Percentiles rank a stretch among this genome's conserved stretches.
Conservation (phyloP, 2,888 invertebrate species). For the Hedychridium roseum region DNA sequence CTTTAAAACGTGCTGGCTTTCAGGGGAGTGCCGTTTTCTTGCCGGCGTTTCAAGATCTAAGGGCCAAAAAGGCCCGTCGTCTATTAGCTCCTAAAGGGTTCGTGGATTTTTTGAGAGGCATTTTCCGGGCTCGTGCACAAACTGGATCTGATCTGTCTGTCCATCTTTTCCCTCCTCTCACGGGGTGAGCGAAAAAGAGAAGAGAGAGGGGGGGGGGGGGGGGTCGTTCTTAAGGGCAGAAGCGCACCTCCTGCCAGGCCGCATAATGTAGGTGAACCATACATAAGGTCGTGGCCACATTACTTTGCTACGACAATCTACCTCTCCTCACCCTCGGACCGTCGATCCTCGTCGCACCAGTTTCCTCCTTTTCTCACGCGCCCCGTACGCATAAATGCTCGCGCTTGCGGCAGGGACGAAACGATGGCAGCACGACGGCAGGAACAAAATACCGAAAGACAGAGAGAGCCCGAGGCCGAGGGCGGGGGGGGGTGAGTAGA, state of each 20-base stretch:
- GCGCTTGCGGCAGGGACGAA: slow-evolving; percentile 11
- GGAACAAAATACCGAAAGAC: slow-evolving; percentile 9
- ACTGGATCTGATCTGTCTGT: slow-evolving; percentile 42
- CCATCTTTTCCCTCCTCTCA: no score
- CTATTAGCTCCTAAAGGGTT: slow-evolving; percentile 53
- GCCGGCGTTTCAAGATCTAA: no score
- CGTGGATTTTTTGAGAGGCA: slow-evolving; percentile 33
- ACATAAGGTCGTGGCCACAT: slow-evolving; percentile 38
- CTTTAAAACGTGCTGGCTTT: no score
- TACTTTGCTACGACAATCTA: slow-evolving; percentile 40
- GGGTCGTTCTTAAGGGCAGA: no score
- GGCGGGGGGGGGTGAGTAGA: slow-evolving; percentile 16
- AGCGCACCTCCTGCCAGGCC: slow-evolving; percentile 25
- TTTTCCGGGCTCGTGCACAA: slow-evolving; percentile 60
- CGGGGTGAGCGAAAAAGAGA: no score
- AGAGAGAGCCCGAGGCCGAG: slow-evolving; percentile 16
- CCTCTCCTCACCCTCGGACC: no score
- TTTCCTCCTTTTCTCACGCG: slow-evolving; percentile 4
- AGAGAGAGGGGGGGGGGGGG: no score
- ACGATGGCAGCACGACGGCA: slow-evolving; percentile 23
- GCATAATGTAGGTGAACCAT: slow-evolving; percentile 49
- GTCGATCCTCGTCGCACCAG: background rate
- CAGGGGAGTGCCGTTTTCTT: slow-evolving; percentile 15
- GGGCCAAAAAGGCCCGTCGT: slow-evolving; percentile 38
- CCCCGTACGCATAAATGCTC: slow-evolving; percentile 15